Evolutionary conservation across 1,140 invertebrate genomes (phyloP).

Genomic region (Bombus polaris): DNA sequence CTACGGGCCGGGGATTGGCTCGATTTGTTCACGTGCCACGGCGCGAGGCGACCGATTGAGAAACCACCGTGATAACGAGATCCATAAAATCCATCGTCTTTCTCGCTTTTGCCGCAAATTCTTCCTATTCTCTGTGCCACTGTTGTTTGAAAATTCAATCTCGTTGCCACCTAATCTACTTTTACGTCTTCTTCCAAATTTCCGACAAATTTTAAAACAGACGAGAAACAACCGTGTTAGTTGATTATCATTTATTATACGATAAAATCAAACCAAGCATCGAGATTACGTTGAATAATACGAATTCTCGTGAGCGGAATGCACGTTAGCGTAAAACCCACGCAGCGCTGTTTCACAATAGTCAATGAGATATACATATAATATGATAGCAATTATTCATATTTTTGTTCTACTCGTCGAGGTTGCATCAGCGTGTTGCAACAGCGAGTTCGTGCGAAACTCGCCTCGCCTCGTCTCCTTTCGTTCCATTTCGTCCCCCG

Average conservation of each 20-base stretch:
- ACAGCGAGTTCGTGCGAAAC: neutral
- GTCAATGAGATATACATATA: constrained; percentile 22
- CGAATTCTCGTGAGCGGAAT: neutral
- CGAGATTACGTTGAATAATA: constrained; percentile 15
- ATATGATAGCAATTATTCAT: constrained; percentile 28
- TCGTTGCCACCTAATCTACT: neutral
- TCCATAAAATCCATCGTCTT: constrained; percentile 11
- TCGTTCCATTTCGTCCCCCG: neutral
- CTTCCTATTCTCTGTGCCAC: neutral
- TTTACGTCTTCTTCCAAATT: neutral
- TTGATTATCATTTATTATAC: rapidly evolving
- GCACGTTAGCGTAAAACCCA: neutral
- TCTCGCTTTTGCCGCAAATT: neutral
- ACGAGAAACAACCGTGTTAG: no score
- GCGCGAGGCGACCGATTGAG: constrained; percentile 44
- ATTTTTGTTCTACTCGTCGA: constrained; percentile 16
- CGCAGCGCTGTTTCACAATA: constrained; percentile 2
- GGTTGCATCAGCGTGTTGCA: constrained; percentile 35
- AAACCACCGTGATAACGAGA: constrained; percentile 55
- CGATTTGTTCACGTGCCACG: constrained; percentile 43
- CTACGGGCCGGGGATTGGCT: constrained; percentile 42
- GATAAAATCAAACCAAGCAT: neutral
- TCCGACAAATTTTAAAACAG: rapidly evolving
- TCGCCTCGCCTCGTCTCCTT: neutral
- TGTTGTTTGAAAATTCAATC: neutral